Conservation (phyloP, 2,888 invertebrate species). For the Leptogaster cylindrica region DNA sequence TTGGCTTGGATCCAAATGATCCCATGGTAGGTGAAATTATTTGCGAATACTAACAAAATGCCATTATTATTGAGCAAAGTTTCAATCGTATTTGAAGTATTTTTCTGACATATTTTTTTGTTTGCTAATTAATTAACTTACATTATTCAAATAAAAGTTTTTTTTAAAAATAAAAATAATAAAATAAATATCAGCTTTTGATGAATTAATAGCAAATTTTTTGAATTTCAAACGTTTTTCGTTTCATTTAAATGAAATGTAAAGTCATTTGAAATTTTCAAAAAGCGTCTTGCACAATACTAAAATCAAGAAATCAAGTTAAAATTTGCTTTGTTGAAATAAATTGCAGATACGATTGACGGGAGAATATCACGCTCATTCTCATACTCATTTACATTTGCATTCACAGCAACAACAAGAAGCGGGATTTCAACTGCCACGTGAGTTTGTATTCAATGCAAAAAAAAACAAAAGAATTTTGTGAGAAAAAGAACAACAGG, state of each 20-base stretch:
- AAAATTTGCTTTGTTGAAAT: conserved; percentile 57
- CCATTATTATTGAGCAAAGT: conserved; percentile 28
- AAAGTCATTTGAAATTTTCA: neutral
- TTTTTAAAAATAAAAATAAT: neutral
- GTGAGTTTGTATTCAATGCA: conserved; percentile 64
- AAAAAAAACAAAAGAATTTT: conserved; percentile 38
- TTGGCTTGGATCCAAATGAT: conserved; percentile 77
- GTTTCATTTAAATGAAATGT: neutral
- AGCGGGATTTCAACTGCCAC: conserved; percentile 68
- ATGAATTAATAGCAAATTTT: conserved; percentile 14
- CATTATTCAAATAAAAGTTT: conserved; percentile 7
- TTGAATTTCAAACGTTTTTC: conserved; percentile 8
- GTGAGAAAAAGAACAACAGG: neutral
- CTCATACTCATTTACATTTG: conserved; percentile 89
- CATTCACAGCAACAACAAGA: conserved; percentile 82
- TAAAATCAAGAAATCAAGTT: conserved; percentile 37
- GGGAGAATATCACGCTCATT: conserved; percentile 91
- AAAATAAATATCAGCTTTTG: conserved; percentile 11
- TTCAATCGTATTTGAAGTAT: conserved; percentile 48
- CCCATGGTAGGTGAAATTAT: conserved; percentile 73
- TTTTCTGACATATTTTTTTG: conserved; percentile 15
- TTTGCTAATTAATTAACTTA: conserved; percentile 43
- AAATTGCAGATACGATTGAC: conserved; percentile 85
- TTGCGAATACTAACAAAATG: conserved; percentile 13
- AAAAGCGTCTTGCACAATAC: conserved; percentile 20